Conservation (phyloP, 2,797 vertebrate species). For the Arvicola amphibius region DNA sequence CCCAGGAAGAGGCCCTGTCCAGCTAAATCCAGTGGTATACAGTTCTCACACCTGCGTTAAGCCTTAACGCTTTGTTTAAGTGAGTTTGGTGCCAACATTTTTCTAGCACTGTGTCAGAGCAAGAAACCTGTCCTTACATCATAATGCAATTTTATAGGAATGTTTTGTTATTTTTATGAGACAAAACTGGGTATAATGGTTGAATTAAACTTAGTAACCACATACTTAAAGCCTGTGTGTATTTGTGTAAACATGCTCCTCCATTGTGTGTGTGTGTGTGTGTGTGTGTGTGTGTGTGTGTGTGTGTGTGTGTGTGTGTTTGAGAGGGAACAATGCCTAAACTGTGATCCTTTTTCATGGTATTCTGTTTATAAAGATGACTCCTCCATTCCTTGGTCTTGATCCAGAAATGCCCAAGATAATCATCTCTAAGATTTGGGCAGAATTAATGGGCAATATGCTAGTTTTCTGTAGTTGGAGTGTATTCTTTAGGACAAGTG, state of each 20-base stretch:
- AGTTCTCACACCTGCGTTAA: background rate
- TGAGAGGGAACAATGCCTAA: background rate
- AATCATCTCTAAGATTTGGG: conserved; percentile 22
- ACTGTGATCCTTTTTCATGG: background rate
- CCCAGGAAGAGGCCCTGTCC: background rate
- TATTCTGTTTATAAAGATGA: background rate
- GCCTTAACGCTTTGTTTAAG: conserved; percentile 73
- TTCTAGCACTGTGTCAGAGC: conserved; percentile 57
- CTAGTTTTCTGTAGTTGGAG: background rate
- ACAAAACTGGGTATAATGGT: conserved; percentile 42
- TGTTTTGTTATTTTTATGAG: conserved; percentile 62
- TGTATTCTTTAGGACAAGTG: background rate
- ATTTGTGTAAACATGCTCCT: background rate
- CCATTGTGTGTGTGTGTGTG: no score
- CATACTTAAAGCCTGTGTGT: background rate
- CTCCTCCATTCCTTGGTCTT: background rate
- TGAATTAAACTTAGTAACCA: conserved; percentile 71
- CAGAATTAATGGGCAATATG: background rate
- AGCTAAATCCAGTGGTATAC: background rate
- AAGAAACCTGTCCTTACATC: conserved; percentile 18
- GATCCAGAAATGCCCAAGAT: background rate
- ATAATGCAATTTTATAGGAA: conserved; percentile 60
- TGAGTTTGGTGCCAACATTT: conserved; percentile 73
- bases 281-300: no score
- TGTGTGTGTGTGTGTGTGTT: no score